phyloP scores from a whole-genome alignment of 2,888 invertebrate species.

The Cantharis nigra region DNA sequence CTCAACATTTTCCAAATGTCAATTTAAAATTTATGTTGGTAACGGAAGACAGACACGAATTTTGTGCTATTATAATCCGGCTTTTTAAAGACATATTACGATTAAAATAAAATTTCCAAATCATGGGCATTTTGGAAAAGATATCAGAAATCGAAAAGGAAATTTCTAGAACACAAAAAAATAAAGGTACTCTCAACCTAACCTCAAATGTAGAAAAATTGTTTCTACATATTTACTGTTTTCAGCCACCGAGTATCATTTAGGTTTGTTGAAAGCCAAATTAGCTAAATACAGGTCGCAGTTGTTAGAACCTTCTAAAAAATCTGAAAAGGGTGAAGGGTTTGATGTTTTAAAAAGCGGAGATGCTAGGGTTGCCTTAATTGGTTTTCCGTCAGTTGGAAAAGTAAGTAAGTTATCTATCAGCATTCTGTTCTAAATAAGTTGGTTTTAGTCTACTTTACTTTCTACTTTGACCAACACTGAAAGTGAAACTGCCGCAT shows the following conservation, averaged over 20 bases:
- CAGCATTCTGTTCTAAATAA: background rate
- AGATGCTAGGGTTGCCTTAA: conserved; percentile 96
- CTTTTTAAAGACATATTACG: background rate
- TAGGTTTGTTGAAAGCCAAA: conserved; percentile 96
- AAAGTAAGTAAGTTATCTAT: conserved; percentile 66
- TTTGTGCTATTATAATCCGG: background rate
- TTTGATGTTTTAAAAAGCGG: conserved; percentile 99
- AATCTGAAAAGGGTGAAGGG: conserved; percentile 93
- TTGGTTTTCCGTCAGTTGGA: conserved; percentile 98
- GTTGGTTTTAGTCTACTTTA: conserved; percentile 77
- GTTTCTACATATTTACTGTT: conserved; percentile 35
- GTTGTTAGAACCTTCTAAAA: conserved; percentile 91
- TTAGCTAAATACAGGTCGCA: conserved; percentile 94
- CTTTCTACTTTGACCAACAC: conserved; percentile 94
- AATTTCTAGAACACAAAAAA: conserved; percentile 98
- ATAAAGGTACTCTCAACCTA: conserved; percentile 79
- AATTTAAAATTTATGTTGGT: background rate
- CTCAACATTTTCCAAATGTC: background rate
- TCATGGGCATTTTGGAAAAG: conserved; percentile 98
- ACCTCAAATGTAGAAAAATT: conserved; percentile 14
- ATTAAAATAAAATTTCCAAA: background rate
- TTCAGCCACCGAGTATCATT: conserved; percentile 97
- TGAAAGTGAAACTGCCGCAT: conserved; percentile 94
- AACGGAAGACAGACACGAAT: background rate
- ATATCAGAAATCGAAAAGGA: conserved; percentile 98